Evolutionary conservation across 92 coral and sea anemone genomes (phyloP).

Genomic region (Plumapathes pennacea): DNA sequence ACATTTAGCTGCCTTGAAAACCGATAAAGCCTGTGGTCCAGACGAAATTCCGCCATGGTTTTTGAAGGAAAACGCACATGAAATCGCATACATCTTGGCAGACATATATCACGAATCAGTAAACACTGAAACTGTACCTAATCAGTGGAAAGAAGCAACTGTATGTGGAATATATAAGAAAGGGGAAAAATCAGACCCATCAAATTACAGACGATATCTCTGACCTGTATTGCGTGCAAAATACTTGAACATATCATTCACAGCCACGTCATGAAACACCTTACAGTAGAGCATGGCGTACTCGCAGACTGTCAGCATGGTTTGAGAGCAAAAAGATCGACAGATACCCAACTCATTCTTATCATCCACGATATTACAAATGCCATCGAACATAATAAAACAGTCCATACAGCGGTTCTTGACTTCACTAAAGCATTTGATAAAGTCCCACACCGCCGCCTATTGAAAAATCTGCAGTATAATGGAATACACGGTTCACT

Average conservation of each 20-base stretch:
- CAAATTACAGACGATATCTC: conserved; percentile 51
- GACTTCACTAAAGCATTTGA: conserved; percentile 40
- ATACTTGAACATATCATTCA: conserved; percentile 46
- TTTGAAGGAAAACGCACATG: conserved; percentile 35
- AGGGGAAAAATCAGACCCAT: conserved; percentile 30
- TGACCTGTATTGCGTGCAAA: conserved; percentile 47
- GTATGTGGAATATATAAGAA: conserved; percentile 50
- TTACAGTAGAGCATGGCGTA: no score
- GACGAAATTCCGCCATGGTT: conserved; percentile 71
- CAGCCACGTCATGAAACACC: conserved; percentile 57
- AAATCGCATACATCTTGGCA: conserved; percentile 30
- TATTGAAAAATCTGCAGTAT: conserved; percentile 26
- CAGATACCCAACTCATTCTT: conserved; percentile 39
- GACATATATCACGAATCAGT: no score
- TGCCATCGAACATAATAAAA: conserved; percentile 15
- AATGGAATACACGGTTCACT: conserved; percentile 41
- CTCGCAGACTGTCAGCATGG: conserved; percentile 39
- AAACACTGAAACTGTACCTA: no score
- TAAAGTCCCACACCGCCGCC: conserved; percentile 43
- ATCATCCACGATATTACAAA: conserved; percentile 31
- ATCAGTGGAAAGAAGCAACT: conserved; percentile 54
- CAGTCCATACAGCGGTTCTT: conserved; percentile 27
- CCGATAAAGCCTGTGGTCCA: conserved; percentile 49
- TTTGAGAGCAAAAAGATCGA: conserved; percentile 44
- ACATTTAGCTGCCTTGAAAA: conserved; percentile 30